phyloP scores from a whole-genome alignment of 2,888 invertebrate genomes.

The Quadriops clusia region DNA sequence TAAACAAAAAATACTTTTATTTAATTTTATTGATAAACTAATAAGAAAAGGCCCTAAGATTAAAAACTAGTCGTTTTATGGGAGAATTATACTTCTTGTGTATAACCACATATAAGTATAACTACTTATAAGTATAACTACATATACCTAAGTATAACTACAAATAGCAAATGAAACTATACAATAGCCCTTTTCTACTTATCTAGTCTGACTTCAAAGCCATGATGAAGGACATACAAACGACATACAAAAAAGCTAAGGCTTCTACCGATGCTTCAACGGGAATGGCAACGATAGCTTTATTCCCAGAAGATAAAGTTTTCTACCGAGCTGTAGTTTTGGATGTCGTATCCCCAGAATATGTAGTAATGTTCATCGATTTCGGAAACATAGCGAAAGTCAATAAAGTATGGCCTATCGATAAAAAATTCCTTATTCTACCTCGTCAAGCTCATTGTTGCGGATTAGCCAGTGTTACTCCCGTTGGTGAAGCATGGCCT shows the following conservation, averaged over 20 bases:
- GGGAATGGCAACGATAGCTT: slow-evolving; percentile 55
- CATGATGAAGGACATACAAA: slow-evolving; percentile 62
- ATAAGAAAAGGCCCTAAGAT: no score
- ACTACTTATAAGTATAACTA: no score
- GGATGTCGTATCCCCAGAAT: slow-evolving; percentile 21
- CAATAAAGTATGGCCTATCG: slow-evolving; percentile 58
- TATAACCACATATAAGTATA: no score
- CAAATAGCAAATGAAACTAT: no score
- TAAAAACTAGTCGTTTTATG: no score
- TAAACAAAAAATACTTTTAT: no score
- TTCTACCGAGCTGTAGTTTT: slow-evolving; percentile 58
- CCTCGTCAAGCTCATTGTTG: slow-evolving; percentile 64
- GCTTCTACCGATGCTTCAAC: slow-evolving; percentile 36
- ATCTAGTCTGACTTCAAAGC: slow-evolving; percentile 43
- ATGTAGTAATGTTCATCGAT: slow-evolving; percentile 61
- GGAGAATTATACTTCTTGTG: no score
- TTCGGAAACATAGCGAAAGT: slow-evolving; percentile 62
- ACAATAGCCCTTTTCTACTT: no score
- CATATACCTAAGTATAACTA: no score
- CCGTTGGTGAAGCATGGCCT: slow-evolving; percentile 48
- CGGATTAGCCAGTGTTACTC: slow-evolving; percentile 47
- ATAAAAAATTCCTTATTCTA: slow-evolving; percentile 49
- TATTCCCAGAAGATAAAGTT: slow-evolving; percentile 58
- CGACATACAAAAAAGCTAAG: slow-evolving; percentile 46
- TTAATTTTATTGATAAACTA: no score